Evolutionary conservation across 2,113 vertebrate species (phyloP).

Genomic region (Chaenocephalus aceratus): DNA sequence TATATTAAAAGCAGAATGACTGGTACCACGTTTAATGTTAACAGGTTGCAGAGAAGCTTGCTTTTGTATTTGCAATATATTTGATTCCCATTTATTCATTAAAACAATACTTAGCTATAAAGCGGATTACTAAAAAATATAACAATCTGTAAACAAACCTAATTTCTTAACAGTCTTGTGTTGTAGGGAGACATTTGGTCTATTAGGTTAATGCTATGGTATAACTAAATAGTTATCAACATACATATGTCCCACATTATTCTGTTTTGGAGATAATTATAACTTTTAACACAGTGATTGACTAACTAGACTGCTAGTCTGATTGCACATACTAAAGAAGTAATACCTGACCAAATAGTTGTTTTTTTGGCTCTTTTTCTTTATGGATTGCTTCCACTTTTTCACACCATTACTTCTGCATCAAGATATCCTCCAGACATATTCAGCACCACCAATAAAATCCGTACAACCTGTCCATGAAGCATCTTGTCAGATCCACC

Average conservation of each 20-base stretch:
- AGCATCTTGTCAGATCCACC: neutral
- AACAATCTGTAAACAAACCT: constrained; percentile 8
- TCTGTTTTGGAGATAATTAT: constrained; percentile 10
- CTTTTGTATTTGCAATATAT: constrained; percentile 28
- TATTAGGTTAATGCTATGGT: constrained; percentile 29
- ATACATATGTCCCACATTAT: neutral
- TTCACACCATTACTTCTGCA: neutral
- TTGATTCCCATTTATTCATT: constrained; percentile 1
- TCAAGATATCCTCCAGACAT: neutral
- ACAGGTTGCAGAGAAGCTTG: constrained; percentile 15
- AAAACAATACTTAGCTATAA: constrained; percentile 14
- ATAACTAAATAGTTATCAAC: constrained; percentile 15
- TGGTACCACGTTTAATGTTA: neutral
- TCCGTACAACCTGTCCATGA: constrained; percentile 6
- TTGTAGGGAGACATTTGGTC: constrained; percentile 8
- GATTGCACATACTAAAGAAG: neutral
- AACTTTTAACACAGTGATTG: constrained; percentile 10
- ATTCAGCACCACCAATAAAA: neutral
- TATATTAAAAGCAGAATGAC: neutral
- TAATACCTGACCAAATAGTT: neutral
- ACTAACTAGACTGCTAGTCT: constrained; percentile 16
- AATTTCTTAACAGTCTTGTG: constrained; percentile 13
- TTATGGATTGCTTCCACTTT: neutral
- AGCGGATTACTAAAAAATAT: constrained; percentile 10
- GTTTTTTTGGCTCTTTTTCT: neutral